Percentiles rank a stretch among this genome's conserved stretches.
These are phyloP conservation scores for Brachyrhaphis roseni DNA, from an alignment of 2,797 vertebrate species.

Conservation along the genomic window DNA sequence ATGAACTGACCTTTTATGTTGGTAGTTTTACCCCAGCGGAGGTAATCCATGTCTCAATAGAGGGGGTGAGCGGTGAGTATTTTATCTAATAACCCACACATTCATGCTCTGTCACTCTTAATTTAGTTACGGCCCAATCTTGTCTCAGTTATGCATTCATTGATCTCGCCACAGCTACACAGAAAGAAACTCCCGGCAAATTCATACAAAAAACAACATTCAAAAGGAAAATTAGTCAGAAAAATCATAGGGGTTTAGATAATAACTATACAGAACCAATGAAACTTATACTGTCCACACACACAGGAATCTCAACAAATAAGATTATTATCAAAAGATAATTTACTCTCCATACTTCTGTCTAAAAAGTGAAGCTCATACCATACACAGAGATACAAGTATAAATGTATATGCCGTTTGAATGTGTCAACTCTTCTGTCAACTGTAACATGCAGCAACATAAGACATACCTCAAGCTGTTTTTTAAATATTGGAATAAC, in stretches of 20 bases:
- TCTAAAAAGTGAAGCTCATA: background rate
- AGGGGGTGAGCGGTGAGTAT: background rate
- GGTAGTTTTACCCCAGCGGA: background rate
- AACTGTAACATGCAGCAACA: too few relatives aligned
- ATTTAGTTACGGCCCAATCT: conserved; percentile 5
- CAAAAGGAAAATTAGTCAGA: background rate
- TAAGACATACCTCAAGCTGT: too few relatives aligned
- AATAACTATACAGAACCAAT: background rate
- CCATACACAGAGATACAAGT: background rate
- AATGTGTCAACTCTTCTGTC: too few relatives aligned
- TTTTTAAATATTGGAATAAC: too few relatives aligned
- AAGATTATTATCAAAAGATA: background rate
- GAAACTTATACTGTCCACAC: background rate
- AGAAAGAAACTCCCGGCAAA: background rate
- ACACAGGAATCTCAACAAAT: background rate
- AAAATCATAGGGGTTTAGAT: background rate
- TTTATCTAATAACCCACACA: conserved; percentile 1
- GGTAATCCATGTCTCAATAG: background rate
- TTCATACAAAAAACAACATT: background rate
- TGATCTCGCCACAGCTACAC: background rate
- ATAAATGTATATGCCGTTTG: too few relatives aligned
- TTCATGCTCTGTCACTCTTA: conserved; percentile 5
- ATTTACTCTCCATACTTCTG: background rate
- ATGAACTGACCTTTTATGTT: conserved; percentile 8
- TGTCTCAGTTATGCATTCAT: background rate